Percentiles rank a stretch among this genome's conserved stretches.
Evolutionary conservation across 2,888 invertebrate species (phyloP).

Genomic region (Euplagia quadripunctaria): DNA sequence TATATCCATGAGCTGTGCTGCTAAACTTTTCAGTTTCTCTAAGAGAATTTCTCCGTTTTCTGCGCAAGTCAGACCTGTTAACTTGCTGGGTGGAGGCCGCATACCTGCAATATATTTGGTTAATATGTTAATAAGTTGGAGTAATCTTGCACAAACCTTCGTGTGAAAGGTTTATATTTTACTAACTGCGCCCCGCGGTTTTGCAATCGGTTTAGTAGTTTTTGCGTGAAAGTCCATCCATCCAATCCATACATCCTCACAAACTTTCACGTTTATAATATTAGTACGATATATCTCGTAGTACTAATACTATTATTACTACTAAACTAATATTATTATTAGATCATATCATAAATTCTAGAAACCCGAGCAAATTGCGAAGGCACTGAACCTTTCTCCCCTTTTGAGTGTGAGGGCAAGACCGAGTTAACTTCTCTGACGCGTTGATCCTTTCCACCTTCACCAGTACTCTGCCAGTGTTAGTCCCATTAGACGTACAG

Average conservation of each 20-base stretch:
- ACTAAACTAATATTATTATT: no score
- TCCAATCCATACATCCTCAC: no score
- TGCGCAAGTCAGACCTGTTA: constrained; percentile 70
- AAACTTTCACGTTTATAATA: no score
- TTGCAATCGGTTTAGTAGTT: not conserved
- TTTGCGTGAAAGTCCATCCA: no score
- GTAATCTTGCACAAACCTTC: not conserved
- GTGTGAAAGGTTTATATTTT: not conserved
- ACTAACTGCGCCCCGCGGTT: no score
- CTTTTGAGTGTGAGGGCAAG: not conserved
- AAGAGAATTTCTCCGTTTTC: constrained; percentile 78
- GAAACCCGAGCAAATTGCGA: not conserved
- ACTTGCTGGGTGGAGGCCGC: constrained; percentile 75
- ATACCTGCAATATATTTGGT: constrained; percentile 54
- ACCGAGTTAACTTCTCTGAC: not conserved
- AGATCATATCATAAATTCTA: not conserved
- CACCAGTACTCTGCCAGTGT: no score
- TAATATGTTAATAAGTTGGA: not conserved
- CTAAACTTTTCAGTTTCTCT: constrained; percentile 76
- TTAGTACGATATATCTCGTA: no score
- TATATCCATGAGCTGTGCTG: constrained; percentile 71
- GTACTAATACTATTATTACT: no score
- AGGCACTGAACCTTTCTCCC: not conserved
- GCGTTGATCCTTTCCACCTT: no score
- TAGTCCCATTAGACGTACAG: no score